Base-by-base conservation (phyloP, 2,113 vertebrate genomes). In the Candoia aspera region DNA sequence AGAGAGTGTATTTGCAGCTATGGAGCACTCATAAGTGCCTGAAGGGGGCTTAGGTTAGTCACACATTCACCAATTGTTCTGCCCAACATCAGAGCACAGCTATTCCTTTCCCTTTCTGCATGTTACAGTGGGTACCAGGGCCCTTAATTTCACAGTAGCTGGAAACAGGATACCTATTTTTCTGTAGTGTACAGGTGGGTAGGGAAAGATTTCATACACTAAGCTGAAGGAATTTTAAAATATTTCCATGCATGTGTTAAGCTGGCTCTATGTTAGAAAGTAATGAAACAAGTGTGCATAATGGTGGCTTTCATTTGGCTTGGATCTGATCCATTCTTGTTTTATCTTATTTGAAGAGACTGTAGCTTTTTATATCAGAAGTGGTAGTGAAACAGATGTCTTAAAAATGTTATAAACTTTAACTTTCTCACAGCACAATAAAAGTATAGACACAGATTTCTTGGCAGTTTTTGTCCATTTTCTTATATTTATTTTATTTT, bases 371-470 rank as follows among this genome's bases (percentile, higher is more conserved):
- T 42, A 90, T 29, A 84, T 26, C 8, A 58, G n/a, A 53, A 29
- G 89, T 29, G 68, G 73, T 93, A 89, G 24, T 58, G 73, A 57
- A 85, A 11, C 0, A 90, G 68, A 54, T 26, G n/a, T 83, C 53
- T 91, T 37, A 11, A 37, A 68, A 79, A 42, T 19, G 26, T 53
- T 90, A 17, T 33, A 23, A 64, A 4, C 49, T 26, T 26, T 42
- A 87, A 19, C 2, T 26, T 33, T n/a, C 64, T 11, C 33, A 37
- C 88, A 9, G 2, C 68, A 79, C 24, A 3, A 91, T 46, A 73
- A 59, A 83, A 90, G 24, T 37, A 57, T 83, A 6, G 13, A 0
- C 0, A 0, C 84, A 33, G 73, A 17, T 54, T 92, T 79, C 0
- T 1, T 46, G 21, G 3, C 1, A 62, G 87, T 54, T 93, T 68